Evolutionary conservation across 1,140 invertebrate species (phyloP), one percentile per base, ranked within the genome.

Genomic region (Chironomus striatipennis): DNA sequence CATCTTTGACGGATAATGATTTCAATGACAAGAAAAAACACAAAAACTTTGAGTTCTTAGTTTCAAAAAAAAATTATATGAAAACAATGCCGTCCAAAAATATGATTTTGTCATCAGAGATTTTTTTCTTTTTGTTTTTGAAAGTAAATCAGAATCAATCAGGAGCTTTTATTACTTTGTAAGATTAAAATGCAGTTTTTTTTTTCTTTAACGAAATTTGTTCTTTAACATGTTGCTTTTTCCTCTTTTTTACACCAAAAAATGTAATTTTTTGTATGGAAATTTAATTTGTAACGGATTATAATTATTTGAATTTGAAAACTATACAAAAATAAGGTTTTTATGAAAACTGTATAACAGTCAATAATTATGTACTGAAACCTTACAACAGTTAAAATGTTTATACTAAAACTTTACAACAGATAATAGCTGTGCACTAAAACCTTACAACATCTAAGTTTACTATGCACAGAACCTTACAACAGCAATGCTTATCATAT

Each of bases 81-180:
- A 57, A 57, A 57, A 20, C 20, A n/a, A 70, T 70, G 65, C 65
- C 65, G 65, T 70, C 65, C 65, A 70, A 21, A 70, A 70, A 70
- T 21, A 18, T 57, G 47, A 70, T 5, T 70, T 70, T 70, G 7
- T 70, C 65, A 70, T 70, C 20, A 9, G 65, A 70, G 65, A 70
- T 70, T 70, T 70, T 70, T 70, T 70, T 18, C 20, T 18, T 17
- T 18, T 34, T 34, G 24, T 70, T 18, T 70, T 70, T 18, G 6
- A 70, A 70, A 70, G 7, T 70, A 21, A 70, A 20, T 20, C 65
- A 70, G 17, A 21, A 70, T 70, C 8, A 70, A 70, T 70, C 65
- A 70, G 65, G 65, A 70, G 20, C 47, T 70, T 70, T 70, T 70
- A 70, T 70, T 70, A 70, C 18, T 70, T 70, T 70, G 65, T 70